Conservation (phyloP, 2,113 vertebrate species). For the Azemiops feae region DNA sequence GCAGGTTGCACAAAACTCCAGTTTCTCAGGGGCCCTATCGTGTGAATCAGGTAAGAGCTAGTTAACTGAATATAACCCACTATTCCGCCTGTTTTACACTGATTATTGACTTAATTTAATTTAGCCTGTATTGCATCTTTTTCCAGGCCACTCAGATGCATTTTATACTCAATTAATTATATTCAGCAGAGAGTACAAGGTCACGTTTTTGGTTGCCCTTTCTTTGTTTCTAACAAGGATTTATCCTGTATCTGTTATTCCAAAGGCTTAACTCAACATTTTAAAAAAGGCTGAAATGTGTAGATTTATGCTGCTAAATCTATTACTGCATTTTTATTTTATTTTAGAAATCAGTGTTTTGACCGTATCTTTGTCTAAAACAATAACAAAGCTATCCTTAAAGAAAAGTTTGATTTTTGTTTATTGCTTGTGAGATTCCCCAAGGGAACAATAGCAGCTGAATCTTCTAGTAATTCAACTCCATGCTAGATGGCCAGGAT, state of each 20-base stretch:
- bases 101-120: not conserved
- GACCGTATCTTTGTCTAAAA: not conserved
- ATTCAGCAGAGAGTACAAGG: not conserved
- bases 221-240: not conserved
- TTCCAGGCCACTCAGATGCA: not conserved
- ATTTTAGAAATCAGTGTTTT: not conserved
- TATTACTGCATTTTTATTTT: not conserved
- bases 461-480: not conserved
- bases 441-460: not conserved
- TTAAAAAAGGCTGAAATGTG: not conserved
- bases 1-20: not conserved
- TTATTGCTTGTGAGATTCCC: not conserved
- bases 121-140: not conserved
- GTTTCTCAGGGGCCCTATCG: not conserved
- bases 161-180: not conserved
- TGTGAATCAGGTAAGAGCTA: not conserved
- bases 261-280: not conserved
- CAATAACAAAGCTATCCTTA: not conserved
- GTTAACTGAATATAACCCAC: not conserved
- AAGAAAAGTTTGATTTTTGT: not conserved
- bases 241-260: not conserved
- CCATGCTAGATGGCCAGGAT: not conserved
- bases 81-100: not conserved
- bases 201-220: not conserved
- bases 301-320: not conserved